phyloP scores from a whole-genome alignment of 2,113 vertebrate genomes.

The Coturnix japonica region DNA sequence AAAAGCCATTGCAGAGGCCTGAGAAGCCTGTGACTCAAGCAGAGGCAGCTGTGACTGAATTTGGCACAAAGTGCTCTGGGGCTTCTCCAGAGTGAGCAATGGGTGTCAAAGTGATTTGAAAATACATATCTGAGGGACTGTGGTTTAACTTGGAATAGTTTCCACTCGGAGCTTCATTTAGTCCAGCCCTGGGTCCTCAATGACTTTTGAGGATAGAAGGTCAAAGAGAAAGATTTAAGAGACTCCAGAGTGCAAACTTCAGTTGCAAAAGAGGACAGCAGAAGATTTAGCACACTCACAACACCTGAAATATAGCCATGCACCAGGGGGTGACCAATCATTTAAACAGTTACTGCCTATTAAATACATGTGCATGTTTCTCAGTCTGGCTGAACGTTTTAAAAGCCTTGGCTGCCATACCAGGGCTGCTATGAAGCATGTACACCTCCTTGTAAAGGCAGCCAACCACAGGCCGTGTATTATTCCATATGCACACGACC shows the following conservation, averaged over 20 bases:
- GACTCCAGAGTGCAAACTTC: constrained; percentile 10
- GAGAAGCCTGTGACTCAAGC: background rate
- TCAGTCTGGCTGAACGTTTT: constrained; percentile 29
- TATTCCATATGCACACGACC: constrained; percentile 55
- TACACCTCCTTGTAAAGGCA: constrained; percentile 47
- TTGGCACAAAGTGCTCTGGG: background rate
- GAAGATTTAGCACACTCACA: constrained; percentile 64
- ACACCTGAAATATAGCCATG: constrained; percentile 56
- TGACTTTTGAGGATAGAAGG: background rate
- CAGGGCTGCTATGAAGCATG: constrained; percentile 10
- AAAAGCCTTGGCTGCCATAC: constrained; percentile 41
- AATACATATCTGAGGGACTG: background rate
- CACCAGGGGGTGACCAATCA: constrained; percentile 58
- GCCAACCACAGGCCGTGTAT: constrained; percentile 38
- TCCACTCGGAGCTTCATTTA: background rate
- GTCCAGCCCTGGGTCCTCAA: background rate
- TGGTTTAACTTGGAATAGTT: background rate
- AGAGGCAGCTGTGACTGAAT: background rate
- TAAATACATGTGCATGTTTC: constrained; percentile 65
- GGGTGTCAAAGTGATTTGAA: background rate
- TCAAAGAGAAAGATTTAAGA: constrained; percentile 41
- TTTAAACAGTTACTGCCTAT: constrained; percentile 64
- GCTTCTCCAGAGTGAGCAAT: background rate
- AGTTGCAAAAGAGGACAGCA: constrained; percentile 3
- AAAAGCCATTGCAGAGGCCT: background rate